Base-by-base conservation (phyloP, 2,113 vertebrate genomes). In the Paracanthobrama guichenoti region DNA sequence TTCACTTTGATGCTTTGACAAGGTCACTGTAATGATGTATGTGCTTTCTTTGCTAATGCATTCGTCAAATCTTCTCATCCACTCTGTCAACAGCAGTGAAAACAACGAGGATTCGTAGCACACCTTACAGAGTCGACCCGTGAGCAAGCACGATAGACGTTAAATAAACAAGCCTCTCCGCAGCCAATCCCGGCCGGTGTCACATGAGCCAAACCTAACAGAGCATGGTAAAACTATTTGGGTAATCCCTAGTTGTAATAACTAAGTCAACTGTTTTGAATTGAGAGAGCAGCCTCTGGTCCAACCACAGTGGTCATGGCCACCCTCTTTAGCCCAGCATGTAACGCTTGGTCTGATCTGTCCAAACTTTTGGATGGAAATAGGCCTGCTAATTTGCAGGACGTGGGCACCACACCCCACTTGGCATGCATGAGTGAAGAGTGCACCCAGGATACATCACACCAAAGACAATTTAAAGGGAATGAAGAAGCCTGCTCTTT, bases 311-410 rank as follows among this genome's bases (percentile, higher is more conserved):
- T 80, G 67, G 77, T 42, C 64, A 57, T 24, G 22, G 26, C 74
- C 62, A 46, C 26, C 3, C 84, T 84, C 89, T 88, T 89, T 85
- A 86, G 86, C 55, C 55, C 62, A 80, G 84, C 84, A 76, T 71
- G 85, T 85, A 84, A 87, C 85, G 89, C 89, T 88, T 86, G 87
- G n/a, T 89, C 87, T 73, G 85, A 90, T 86, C 90, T 91, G 91
- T 91, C 83, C 87, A 92, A 93, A 91, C 93, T 91, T 91, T 57
- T 86, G 24, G 59, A 94, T 93, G 93, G 91, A 94, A 94, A 94
- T 94, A 85, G 91, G 72, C 79, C 90, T 87, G 88, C 92, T 93
- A 91, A 93, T 94, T 94, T 94, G 93, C 93, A 93, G 93, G 89
- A 90, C 76, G 84, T 87, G 78, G 83, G 89, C 69, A 86, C 89